phyloP scores from a whole-genome alignment of 1,140 invertebrate species.

The Drosophila melanica region DNA sequence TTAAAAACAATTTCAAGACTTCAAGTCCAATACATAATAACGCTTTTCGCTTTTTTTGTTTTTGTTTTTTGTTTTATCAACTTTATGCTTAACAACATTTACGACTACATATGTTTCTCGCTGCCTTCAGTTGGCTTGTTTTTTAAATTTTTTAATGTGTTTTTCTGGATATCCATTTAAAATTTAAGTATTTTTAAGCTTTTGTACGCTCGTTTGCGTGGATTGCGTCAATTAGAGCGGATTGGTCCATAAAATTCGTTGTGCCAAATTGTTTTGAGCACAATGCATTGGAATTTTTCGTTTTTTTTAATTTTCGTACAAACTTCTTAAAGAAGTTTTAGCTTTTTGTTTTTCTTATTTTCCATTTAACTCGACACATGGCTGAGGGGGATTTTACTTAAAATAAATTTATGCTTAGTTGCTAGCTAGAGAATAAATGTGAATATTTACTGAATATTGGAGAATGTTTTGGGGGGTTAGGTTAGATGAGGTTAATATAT shows the following conservation, averaged over 20 bases:
- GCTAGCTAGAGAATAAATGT: conserved; percentile 36
- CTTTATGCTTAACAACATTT: conserved; percentile 19
- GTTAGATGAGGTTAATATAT: conserved; percentile 29
- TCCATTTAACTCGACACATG: conserved; percentile 45
- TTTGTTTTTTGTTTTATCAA: too few relatives aligned
- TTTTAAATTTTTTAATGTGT: conserved; percentile 2
- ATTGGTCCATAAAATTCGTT: conserved; percentile 82
- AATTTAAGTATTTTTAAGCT: conserved; percentile 43
- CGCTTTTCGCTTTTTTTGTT: conserved; percentile 25
- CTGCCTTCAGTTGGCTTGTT: conserved; percentile 34
- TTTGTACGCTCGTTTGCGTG: conserved; percentile 77
- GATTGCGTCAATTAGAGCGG: conserved; percentile 82
- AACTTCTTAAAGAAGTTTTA: conserved; percentile 79
- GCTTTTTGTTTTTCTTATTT: conserved; percentile 24
- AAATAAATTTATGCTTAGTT: conserved; percentile 44
- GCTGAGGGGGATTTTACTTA: conserved; percentile 47
- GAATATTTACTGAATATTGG: conserved; percentile 38
- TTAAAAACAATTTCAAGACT: conserved; percentile 72
- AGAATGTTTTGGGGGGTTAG: conserved; percentile 4
- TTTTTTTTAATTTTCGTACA: conserved; percentile 35
- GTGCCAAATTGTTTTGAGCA: conserved; percentile 54
- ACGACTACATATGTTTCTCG: conserved; percentile 16
- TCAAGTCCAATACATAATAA: conserved; percentile 75
- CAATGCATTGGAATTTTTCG: conserved; percentile 71
- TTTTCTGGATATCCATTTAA: conserved; percentile 18